A percentile compares a stretch with the other conserved stretches of the same genome.
Evolutionary conservation across 2,113 vertebrate species (phyloP).

Genomic region (Caracal caracal): DNA sequence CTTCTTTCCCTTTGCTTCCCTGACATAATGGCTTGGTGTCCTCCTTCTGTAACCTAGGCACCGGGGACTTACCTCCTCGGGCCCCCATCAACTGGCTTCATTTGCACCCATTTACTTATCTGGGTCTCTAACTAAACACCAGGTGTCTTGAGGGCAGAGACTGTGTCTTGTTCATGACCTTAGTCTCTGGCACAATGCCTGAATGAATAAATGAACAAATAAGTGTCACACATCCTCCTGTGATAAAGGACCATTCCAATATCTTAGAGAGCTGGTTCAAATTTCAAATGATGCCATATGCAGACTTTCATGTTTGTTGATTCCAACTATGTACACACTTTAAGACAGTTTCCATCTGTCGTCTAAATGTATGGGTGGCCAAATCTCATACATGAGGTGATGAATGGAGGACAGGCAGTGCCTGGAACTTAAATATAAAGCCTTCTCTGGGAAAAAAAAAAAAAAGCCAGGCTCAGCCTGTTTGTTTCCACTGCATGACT

Average conservation of each 20-base stretch:
- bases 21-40: background rate
- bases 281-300: slow-evolving; percentile 34
- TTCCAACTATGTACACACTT: slow-evolving; percentile 56
- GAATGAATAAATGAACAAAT: background rate
- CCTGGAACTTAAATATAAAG: background rate
- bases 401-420: background rate
- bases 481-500: background rate
- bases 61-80: background rate
- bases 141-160: background rate
- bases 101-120: background rate
- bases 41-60: background rate
- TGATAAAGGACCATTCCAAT: background rate
- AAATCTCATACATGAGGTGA: background rate
- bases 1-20: background rate
- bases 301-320: slow-evolving; percentile 59
- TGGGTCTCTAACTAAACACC: background rate
- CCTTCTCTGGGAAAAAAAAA: background rate
- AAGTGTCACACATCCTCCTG: background rate
- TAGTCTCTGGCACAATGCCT: background rate
- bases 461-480: background rate
- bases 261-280: slow-evolving; percentile 25
- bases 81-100: background rate
- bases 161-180: background rate
- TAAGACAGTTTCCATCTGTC: slow-evolving; percentile 55
- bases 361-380: slow-evolving; percentile 51